Evolutionary conservation across 1,140 invertebrate genomes (phyloP), one percentile per base, ranked within the genome.

Genomic region (Microplitis mediator): DNA sequence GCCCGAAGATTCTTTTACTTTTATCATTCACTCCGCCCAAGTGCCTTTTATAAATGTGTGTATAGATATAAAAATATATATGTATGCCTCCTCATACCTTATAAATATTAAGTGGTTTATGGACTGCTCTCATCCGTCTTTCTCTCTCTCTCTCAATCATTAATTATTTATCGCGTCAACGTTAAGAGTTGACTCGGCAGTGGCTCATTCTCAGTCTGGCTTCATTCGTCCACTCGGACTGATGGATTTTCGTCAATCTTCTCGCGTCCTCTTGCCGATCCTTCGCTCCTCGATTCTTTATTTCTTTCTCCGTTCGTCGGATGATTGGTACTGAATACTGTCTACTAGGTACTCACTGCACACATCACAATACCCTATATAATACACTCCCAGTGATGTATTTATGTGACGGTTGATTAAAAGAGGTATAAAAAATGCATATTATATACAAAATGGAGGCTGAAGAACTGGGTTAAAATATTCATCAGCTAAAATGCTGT

Each of bases 111-210:
- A 85, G 77, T 77, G 80, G 77, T 81, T 81, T 82, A 81, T 83
- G 77, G 80, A 79, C 77, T 75, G 8, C 61, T 65, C 72, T 61
- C 39, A 45, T 45, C 39, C 39, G 11, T 45, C 39, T 45, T 45
- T 68, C 72, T 35, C 69, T 62, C 72, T 51, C 66, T 23, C 23
- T 23, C 23, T 23, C 23, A 75, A 77, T 83, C 82, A 86, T 86
- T 86, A 85, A 86, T 86, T 86, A 86, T 86, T 85, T 85, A 85
- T 84, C 79, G 79, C 79, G 80, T 82, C 81, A 82, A 82, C 75
- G 68, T 75, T 73, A 75, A 77, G 74, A 81, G 69, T 45, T 45
- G 39, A 45, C 39, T 45, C 58, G 68, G 79, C 75, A 66, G 74
- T 69, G 70, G 67, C 23, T 23, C 23, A 23, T 23, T 23, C 23